Percentiles rank a stretch among this genome's conserved stretches.
These are phyloP conservation scores for Tenthredo distinguenda DNA, from an alignment of 2,888 invertebrate genomes.

Conservation along the genomic window DNA sequence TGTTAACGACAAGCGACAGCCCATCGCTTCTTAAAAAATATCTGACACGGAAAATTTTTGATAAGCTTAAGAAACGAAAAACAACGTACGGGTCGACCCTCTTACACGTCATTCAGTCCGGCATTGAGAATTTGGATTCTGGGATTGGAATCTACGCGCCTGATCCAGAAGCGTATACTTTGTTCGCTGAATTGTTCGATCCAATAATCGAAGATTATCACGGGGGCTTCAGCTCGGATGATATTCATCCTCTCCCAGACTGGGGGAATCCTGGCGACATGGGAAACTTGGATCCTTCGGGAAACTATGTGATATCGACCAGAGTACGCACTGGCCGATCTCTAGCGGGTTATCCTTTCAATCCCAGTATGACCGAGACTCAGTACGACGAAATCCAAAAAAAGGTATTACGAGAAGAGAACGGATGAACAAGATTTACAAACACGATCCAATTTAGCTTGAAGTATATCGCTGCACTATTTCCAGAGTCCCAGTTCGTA, in stretches of 20 bases:
- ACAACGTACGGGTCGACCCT: conserved; percentile 82
- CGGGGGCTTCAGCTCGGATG: conserved; percentile 80
- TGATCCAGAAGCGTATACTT: conserved; percentile 84
- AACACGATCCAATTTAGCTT: neutral
- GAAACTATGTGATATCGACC: conserved; percentile 83
- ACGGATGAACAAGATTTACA: neutral
- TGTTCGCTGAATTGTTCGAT: conserved; percentile 84
- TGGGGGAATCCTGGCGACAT: conserved; percentile 81
- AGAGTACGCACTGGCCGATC: conserved; percentile 85
- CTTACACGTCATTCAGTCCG: conserved; percentile 84
- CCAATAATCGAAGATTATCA: conserved; percentile 86
- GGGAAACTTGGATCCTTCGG: conserved; percentile 83
- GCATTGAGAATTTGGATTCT: conserved; percentile 84
- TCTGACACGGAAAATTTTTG: conserved; percentile 79
- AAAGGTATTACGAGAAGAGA: conserved; percentile 72
- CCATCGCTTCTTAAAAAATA: conserved; percentile 84
- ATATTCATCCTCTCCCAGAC: conserved; percentile 82
- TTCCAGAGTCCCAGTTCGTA: neutral
- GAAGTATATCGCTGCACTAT: neutral
- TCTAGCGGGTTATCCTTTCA: conserved; percentile 83
- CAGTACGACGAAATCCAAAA: conserved; percentile 84
- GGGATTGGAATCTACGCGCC: conserved; percentile 85
- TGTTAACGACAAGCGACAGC: conserved; percentile 79
- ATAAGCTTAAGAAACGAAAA: conserved; percentile 80
- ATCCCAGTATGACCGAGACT: conserved; percentile 83